Conservation (phyloP, 2,797 vertebrate species). For the Darevskia mixta region DNA sequence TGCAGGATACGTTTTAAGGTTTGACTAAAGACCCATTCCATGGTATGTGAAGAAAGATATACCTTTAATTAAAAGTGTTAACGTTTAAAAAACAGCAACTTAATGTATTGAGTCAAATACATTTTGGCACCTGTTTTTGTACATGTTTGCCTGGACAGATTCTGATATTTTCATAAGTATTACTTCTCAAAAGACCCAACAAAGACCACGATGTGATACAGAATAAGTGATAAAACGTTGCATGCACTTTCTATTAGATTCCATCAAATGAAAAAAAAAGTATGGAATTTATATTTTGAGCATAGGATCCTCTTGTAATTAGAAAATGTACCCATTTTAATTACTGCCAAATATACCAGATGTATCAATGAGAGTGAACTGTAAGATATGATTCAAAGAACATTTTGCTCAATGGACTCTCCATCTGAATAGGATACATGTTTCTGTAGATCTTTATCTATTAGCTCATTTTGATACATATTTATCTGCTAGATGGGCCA, state of each 20-base stretch:
- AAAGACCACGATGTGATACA: constrained; percentile 40
- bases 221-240: constrained; percentile 18
- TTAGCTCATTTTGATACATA: too few species aligned
- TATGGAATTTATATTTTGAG: constrained; percentile 33
- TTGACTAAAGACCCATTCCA: constrained; percentile 24
- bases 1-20: not conserved
- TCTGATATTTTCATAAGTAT: constrained; percentile 59
- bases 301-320: constrained; percentile 14
- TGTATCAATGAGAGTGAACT: constrained; percentile 28
- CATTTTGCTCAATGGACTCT: constrained; percentile 60
- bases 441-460: constrained; percentile 64
- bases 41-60: constrained; percentile 57
- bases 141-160: constrained; percentile 70
- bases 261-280: not conserved
- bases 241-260: not conserved
- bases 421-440: constrained; percentile 62
- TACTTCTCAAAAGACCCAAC: constrained; percentile 54
- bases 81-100: constrained; percentile 58
- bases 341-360: constrained; percentile 45
- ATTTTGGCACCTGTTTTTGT: constrained; percentile 65
- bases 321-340: constrained; percentile 49
- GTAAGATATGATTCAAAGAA: constrained; percentile 67
- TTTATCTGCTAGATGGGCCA: too few species aligned
- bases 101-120: constrained; percentile 54
- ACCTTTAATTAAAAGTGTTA: constrained; percentile 50